Conservation (phyloP, 2,888 invertebrate species). For the Volucella zonaria region DNA sequence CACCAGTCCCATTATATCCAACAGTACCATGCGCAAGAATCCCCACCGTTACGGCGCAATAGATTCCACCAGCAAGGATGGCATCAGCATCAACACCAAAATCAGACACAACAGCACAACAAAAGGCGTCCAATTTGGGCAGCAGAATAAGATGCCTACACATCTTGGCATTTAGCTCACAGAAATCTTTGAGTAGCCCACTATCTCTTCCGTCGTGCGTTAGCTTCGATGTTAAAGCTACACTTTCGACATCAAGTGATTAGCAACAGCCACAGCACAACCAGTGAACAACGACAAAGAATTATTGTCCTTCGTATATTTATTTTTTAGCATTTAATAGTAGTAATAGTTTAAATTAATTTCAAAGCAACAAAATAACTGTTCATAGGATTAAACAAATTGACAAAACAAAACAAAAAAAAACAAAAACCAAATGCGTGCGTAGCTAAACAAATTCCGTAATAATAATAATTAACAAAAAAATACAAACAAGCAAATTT, state of each 20-base stretch:
- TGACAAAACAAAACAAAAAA: constrained; percentile 18
- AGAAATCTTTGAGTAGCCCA: not conserved
- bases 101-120: constrained; percentile 61
- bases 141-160: constrained; percentile 47
- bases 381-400: constrained; percentile 58
- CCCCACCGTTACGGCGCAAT: constrained; percentile 59
- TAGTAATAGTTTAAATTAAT: constrained; percentile 61
- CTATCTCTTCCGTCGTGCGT: constrained; percentile 45
- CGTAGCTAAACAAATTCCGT: constrained; percentile 30
- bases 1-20: constrained; percentile 70
- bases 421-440: constrained; percentile 50
- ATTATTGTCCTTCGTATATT: constrained; percentile 60
- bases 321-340: constrained; percentile 50
- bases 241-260: constrained; percentile 37
- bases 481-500: not conserved
- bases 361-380: constrained; percentile 22
- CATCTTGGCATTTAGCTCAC: constrained; percentile 7
- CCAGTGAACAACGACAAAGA: constrained; percentile 71
- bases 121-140: constrained; percentile 65
- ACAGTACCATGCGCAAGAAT: constrained; percentile 38
- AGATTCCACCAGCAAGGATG: constrained; percentile 66
- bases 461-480: not conserved
- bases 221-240: constrained; percentile 23
- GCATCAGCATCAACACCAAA: constrained; percentile 59
- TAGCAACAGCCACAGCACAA: constrained; percentile 26